Percentiles rank a stretch among this genome's conserved stretches.
Conservation (phyloP, 37 sponge, comb jelly and placozoan species). For the Oopsacas minuta region DNA sequence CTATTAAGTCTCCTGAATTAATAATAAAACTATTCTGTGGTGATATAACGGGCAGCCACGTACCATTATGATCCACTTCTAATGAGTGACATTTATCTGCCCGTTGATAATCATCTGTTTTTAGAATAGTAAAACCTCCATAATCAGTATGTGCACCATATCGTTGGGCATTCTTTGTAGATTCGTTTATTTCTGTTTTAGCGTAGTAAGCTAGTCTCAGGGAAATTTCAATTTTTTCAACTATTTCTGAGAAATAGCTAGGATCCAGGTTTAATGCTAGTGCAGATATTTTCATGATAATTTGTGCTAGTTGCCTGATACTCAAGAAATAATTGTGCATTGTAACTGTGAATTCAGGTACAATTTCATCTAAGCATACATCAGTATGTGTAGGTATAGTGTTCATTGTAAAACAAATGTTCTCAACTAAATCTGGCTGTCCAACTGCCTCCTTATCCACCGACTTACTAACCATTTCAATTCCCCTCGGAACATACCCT, state of each 20-base stretch:
- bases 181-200: background rate
- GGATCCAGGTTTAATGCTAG: background rate
- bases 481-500: background rate
- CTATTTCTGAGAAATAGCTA: background rate
- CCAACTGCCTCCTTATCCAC: background rate
- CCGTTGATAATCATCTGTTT: background rate
- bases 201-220: background rate
- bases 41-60: background rate
- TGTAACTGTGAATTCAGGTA: background rate
- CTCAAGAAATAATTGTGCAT: background rate
- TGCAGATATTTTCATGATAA: background rate
- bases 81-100: background rate
- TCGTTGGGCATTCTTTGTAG: background rate
- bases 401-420: background rate
- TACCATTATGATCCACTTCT: background rate
- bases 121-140: background rate
- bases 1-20: background rate
- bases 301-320: background rate
- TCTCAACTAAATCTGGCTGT: slow-evolving; percentile 13
- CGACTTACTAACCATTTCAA: background rate
- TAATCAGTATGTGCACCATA: slow-evolving; percentile 15
- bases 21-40: background rate
- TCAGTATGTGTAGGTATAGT: background rate
- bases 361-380: background rate
- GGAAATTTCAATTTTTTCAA: background rate